Conservation (phyloP, 2,113 vertebrate genomes). For the Hippocampus zosterae region DNA sequence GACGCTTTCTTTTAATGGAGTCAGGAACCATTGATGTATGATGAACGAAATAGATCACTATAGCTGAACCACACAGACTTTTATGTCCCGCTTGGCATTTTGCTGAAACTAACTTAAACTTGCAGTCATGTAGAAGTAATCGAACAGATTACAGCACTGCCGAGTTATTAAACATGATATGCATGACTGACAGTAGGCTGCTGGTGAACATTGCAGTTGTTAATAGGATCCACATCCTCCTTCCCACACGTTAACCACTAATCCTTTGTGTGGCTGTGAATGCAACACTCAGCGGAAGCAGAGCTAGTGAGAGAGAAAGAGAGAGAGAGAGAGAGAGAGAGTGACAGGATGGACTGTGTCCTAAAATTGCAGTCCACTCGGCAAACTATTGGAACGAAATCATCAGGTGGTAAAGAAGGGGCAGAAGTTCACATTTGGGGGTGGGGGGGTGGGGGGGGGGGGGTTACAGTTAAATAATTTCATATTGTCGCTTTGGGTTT, state of each 20-base stretch:
- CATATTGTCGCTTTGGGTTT: slow-evolving; percentile 59
- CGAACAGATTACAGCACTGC: neutral
- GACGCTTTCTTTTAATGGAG: neutral
- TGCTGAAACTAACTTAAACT: neutral
- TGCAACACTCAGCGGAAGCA: slow-evolving; percentile 41
- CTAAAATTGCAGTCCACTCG: slow-evolving; percentile 49
- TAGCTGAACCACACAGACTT: too few relatives aligned
- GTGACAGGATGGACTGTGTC: slow-evolving; percentile 56
- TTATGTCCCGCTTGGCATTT: too few relatives aligned
- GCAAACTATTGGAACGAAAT: slow-evolving; percentile 58
- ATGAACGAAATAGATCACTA: too few relatives aligned
- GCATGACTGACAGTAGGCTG: slow-evolving; percentile 40
- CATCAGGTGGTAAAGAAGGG: slow-evolving; percentile 57
- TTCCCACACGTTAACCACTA: slow-evolving; percentile 63
- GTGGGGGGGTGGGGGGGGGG: slow-evolving; percentile 14
- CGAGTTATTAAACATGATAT: slow-evolving; percentile 33
- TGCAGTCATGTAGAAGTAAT: neutral
- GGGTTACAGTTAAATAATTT: slow-evolving; percentile 66
- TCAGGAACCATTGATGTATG: too few relatives aligned
- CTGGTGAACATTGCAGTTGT: slow-evolving; percentile 42
- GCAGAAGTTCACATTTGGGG: slow-evolving; percentile 63
- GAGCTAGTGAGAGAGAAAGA: slow-evolving; percentile 39
- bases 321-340: slow-evolving; percentile 50
- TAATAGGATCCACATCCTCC: slow-evolving; percentile 67
- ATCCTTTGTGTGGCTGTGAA: slow-evolving; percentile 49